Percentiles rank a stretch among this genome's conserved stretches.
phyloP scores from a whole-genome alignment of 2,888 invertebrate genomes.

The Pantelozetes paolii region DNA sequence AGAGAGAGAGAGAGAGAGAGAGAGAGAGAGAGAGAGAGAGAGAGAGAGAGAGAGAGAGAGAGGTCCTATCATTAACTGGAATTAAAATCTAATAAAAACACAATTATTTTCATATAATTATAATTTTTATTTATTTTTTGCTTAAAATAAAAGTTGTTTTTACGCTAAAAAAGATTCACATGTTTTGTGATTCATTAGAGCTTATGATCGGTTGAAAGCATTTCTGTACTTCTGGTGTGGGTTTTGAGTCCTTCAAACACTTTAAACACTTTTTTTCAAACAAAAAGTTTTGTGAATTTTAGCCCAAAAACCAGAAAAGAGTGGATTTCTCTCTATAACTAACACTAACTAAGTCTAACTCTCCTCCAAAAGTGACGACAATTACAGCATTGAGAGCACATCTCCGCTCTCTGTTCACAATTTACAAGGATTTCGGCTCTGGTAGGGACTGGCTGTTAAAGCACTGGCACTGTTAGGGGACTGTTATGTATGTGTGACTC shows the following conservation, averaged over 20 bases:
- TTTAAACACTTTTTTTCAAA: not conserved
- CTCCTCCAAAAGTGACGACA: not conserved
- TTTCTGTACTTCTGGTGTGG: not conserved
- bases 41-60: no score
- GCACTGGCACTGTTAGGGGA: not conserved
- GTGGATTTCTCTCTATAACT: not conserved
- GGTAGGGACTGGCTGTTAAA: not conserved
- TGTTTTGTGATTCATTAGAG: not conserved
- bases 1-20: no score
- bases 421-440: conserved; percentile 11
- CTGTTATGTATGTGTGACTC: not conserved
- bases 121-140: no score
- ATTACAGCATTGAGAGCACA: conserved; percentile 24
- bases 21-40: no score
- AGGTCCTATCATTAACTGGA: no score
- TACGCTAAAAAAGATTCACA: not conserved
- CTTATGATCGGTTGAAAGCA: not conserved
- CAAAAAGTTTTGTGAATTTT: not conserved
- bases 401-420: not conserved
- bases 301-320: not conserved
- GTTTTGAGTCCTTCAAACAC: conserved; percentile 15
- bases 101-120: no score
- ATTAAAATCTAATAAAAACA: no score
- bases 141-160: no score
- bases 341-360: no score